phyloP scores from a whole-genome alignment of 1,140 invertebrate species.

The Cherax destructor region DNA sequence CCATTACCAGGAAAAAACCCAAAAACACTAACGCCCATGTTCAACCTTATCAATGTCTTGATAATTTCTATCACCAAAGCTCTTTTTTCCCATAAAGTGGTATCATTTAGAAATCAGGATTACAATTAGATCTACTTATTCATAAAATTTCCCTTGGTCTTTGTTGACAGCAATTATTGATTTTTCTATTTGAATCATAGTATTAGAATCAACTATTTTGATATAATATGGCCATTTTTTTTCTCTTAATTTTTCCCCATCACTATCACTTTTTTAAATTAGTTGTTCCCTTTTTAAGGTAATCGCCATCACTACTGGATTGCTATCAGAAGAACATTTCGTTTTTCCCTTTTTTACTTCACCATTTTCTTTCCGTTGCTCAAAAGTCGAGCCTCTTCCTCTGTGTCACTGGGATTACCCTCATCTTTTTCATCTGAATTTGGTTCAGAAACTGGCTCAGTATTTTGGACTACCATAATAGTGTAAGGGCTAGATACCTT shows the following conservation, averaged over 20 bases:
- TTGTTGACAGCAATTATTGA: slow-evolving; percentile 14
- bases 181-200: slow-evolving; percentile 53
- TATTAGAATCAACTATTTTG: slow-evolving; percentile 57
- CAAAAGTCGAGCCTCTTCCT: slow-evolving; percentile 25
- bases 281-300: slow-evolving; percentile 35
- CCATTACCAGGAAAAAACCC: too few species aligned
- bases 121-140: slow-evolving; percentile 42
- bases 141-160: slow-evolving; percentile 39
- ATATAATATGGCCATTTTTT: slow-evolving; percentile 56
- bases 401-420: slow-evolving; percentile 44
- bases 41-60: slow-evolving; percentile 39
- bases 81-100: slow-evolving; percentile 45
- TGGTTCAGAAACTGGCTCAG: slow-evolving; percentile 46
- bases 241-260: slow-evolving; percentile 26
- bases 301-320: slow-evolving; percentile 28
- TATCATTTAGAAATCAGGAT: slow-evolving; percentile 51
- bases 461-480: slow-evolving; percentile 55
- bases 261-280: slow-evolving; percentile 53
- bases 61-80: slow-evolving; percentile 50
- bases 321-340: slow-evolving; percentile 49
- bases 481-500: slow-evolving; percentile 61
- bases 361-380: slow-evolving; percentile 19
- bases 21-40: slow-evolving; percentile 49
- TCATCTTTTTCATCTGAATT: slow-evolving; percentile 50
- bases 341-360: slow-evolving; percentile 33